phyloP scores from a whole-genome alignment of 2,888 invertebrate species.

The Esperia sulphurella region DNA sequence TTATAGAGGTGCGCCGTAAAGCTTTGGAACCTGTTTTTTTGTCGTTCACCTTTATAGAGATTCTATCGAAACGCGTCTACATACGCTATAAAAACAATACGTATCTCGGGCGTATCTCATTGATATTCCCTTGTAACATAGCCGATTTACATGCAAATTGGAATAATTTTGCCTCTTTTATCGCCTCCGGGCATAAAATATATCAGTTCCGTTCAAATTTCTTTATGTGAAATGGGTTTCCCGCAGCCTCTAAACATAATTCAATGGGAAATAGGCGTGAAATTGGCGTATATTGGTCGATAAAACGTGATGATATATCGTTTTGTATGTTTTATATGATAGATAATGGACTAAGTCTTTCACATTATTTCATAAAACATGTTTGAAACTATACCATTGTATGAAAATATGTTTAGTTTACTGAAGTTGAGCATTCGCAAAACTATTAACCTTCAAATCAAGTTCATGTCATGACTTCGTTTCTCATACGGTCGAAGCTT shows the following conservation, averaged over 20 bases:
- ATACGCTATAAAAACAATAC: constrained; percentile 17
- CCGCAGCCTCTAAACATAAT: constrained; percentile 14
- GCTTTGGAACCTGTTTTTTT: constrained; percentile 2
- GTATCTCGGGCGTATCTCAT: constrained; percentile 27
- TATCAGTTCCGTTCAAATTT: constrained; percentile 36
- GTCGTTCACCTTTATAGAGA: background rate
- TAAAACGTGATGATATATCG: constrained; percentile 1
- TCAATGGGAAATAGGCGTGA: constrained; percentile 10
- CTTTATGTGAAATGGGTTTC: constrained; percentile 35
- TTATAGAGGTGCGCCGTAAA: constrained; percentile 4
- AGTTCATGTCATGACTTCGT: no score
- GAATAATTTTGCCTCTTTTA: constrained; percentile 39
- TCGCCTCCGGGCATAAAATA: constrained; percentile 38
- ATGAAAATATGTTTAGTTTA: no score
- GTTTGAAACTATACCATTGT: no score
- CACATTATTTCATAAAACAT: no score
- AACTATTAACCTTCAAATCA: no score
- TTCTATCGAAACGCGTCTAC: constrained; percentile 5
- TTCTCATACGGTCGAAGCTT: no score
- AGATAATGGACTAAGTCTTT: background rate
- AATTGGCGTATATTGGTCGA: constrained; percentile 13
- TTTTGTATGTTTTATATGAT: background rate
- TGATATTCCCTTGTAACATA: constrained; percentile 44
- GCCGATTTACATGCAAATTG: constrained; percentile 50
- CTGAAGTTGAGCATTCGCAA: no score